Evolutionary conservation across 2,888 invertebrate genomes (phyloP).

Genomic region (Agrochola litura): DNA sequence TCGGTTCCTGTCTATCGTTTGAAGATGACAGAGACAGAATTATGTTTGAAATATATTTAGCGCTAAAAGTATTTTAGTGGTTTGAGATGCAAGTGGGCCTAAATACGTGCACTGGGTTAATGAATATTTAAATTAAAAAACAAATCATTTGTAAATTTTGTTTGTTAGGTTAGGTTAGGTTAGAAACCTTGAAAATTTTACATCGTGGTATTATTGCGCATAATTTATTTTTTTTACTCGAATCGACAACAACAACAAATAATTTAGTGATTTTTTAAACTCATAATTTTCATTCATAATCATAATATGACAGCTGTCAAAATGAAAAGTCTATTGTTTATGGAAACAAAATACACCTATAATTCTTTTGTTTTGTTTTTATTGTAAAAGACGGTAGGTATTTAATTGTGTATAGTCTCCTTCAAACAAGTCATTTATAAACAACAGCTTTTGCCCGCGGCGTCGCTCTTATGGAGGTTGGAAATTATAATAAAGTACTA

Average conservation of each 20-base stretch:
- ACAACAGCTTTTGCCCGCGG: too few species aligned
- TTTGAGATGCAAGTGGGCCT: not conserved
- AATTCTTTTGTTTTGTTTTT: not conserved
- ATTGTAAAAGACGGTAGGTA: not conserved
- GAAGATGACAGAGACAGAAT: not conserved
- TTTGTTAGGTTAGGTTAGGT: too few species aligned
- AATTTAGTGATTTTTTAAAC: not conserved
- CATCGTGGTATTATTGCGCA: not conserved
- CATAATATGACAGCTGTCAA: constrained; percentile 16
- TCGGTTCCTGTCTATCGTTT: not conserved
- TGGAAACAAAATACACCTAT: not conserved
- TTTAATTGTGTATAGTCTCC: not conserved
- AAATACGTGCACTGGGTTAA: not conserved
- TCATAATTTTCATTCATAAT: not conserved
- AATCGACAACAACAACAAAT: not conserved
- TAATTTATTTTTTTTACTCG: not conserved
- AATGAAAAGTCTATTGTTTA: constrained; percentile 9
- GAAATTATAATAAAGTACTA: not conserved
- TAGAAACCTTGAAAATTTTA: too few species aligned
- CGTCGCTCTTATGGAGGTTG: not conserved
- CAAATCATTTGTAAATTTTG: not conserved
- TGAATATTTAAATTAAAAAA: not conserved
- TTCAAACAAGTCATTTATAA: not conserved
- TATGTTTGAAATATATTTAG: not conserved
- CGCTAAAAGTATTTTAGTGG: not conserved